A percentile compares a stretch with the other conserved stretches of the same genome.
Conservation (phyloP, 2,888 invertebrate species). For the Tipula vernalis region DNA sequence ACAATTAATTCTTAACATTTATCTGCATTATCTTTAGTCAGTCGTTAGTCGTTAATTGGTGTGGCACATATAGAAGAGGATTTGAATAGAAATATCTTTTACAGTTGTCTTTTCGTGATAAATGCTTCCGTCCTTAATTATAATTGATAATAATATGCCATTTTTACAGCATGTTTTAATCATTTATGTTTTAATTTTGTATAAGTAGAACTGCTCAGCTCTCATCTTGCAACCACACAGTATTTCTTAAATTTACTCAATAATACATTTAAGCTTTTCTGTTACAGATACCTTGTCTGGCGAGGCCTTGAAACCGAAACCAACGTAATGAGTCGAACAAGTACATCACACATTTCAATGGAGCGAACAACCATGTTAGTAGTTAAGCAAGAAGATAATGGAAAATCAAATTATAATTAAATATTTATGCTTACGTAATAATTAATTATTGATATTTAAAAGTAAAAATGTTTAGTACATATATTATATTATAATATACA, state of each 20-base stretch:
- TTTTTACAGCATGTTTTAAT: not conserved
- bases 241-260: no score
- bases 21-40: no score
- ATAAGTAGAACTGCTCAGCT: not conserved
- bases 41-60: no score
- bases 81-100: no score
- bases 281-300: not conserved
- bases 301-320: not conserved
- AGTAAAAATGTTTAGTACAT: not conserved
- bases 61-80: no score
- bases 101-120: no score
- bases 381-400: not conserved
- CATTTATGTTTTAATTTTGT: not conserved
- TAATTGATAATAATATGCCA: no score
- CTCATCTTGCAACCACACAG: not conserved
- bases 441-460: not conserved
- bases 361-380: conserved; percentile 5
- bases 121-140: no score
- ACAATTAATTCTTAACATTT: no score
- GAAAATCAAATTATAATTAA: not conserved
- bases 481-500: not conserved
- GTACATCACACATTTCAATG: conserved; percentile 11
- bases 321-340: not conserved
- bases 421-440: not conserved
- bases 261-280: not conserved